A percentile compares a stretch with the other conserved stretches of the same genome.
Evolutionary conservation across 2,888 invertebrate species (phyloP).

Genomic region (Trichogramma dendrolimi): DNA sequence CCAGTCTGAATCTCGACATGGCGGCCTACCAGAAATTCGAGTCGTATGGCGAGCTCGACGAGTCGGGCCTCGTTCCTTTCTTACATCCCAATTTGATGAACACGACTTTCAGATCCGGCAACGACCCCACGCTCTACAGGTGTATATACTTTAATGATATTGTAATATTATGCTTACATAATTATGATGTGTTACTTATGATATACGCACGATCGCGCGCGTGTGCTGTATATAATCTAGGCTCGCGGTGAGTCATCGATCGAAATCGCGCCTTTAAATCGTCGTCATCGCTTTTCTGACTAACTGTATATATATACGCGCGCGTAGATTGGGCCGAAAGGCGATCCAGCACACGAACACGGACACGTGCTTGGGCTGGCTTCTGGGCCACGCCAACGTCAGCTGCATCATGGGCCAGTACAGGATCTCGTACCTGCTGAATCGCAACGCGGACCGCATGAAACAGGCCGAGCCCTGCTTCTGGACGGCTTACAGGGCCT

Average conservation of each 20-base stretch:
- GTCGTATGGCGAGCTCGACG: conserved; percentile 6
- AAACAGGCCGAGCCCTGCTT: conserved; percentile 12
- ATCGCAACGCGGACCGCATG: not conserved
- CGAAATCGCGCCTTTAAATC: no score
- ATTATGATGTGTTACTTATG: no score
- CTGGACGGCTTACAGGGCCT: conserved; percentile 12
- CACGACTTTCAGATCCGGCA: not conserved
- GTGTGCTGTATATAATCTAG: no score
- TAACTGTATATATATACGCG: not conserved
- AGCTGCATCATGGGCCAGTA: not conserved
- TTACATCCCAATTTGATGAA: conserved; percentile 7
- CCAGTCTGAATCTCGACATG: not conserved
- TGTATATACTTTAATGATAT: no score
- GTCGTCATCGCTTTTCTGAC: no score
- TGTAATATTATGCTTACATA: no score
- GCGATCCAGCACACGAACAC: not conserved
- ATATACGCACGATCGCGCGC: no score
- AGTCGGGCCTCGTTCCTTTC: conserved; percentile 8
- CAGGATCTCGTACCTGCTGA: not conserved
- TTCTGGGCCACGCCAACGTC: not conserved
- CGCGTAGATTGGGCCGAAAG: not conserved
- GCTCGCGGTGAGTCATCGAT: no score
- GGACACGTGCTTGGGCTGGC: not conserved
- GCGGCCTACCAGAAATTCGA: not conserved
- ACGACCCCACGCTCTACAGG: not conserved